Base-by-base conservation (phyloP, 2,888 invertebrate species). In the Pandemis corylana region DNA sequence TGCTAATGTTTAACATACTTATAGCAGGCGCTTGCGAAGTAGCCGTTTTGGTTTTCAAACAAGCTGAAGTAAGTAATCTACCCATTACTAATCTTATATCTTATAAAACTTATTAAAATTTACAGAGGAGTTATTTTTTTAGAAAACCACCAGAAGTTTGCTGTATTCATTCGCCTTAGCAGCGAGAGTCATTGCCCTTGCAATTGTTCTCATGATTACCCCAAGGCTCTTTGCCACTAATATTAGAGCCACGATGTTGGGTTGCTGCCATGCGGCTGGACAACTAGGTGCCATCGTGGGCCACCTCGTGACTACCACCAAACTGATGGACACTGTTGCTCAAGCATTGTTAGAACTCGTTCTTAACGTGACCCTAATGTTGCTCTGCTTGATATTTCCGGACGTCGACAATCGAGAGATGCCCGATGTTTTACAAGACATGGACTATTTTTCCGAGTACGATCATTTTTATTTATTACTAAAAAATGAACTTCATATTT, bases 361-460 rank as follows among this genome's bases (percentile, higher is more conserved):
- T 4, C 78, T 88, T 2, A 85, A 85, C 5, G 49, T 89, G 9
- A 75, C 82, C 4, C 75, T 91, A 20, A 78, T 79, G 46, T 81
- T 83, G 10, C 70, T 91, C 56, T 89, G 89, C 63, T 85, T 86
- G 66, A 65, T 87, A 1, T 78, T 93, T 10, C 89, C 90, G 9
- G 86, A 92, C 77, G 88, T 92, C 0, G 93, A 93, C 78, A 82
- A 83, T n/a, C 85, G 93, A 77, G 93, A 94, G 80, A 76, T 93
- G 63, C 93, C 93, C 0, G 93, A 94, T 79, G 80, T 90, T 41
- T 80, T 92, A 65, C 87, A 85, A 68, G 93, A 94, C 77, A 93
- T 93, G 94, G 93, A 93, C 81, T 92, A 91, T 80, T 94, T 89
- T 82, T 87, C 88, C 44, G 93, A 93, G 93, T 94, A 82, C 84